phyloP scores from a whole-genome alignment of 1,140 invertebrate genomes.

The Orussus abietinus region DNA sequence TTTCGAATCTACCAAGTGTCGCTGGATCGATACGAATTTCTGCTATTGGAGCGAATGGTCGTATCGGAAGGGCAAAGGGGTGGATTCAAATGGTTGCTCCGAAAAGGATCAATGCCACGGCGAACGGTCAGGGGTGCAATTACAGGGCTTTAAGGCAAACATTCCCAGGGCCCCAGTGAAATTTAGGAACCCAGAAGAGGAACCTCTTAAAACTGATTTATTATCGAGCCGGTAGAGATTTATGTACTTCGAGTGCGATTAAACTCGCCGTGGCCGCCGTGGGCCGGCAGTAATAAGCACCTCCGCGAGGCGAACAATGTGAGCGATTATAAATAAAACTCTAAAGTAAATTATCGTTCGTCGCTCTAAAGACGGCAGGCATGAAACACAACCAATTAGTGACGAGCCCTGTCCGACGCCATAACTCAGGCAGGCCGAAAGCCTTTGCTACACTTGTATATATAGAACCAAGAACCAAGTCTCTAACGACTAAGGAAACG shows the following conservation, averaged over 20 bases:
- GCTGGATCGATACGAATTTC: no score
- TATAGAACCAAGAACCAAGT: no score
- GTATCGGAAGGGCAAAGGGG: neutral
- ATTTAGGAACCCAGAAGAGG: conserved; percentile 14
- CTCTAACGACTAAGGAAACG: no score
- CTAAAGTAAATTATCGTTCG: no score
- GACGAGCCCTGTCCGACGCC: no score
- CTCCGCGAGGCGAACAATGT: conserved; percentile 23
- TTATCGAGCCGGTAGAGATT: conserved; percentile 26
- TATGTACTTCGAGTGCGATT: conserved; percentile 26
- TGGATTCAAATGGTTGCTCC: neutral
- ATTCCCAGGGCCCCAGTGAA: conserved; percentile 5
- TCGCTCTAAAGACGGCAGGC: no score
- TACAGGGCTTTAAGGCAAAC: conserved; percentile 8
- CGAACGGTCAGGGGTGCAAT: conserved; percentile 7
- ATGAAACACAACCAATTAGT: no score
- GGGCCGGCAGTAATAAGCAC: conserved; percentile 22
- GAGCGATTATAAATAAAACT: conserved; percentile 24
- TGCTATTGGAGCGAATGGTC: neutral
- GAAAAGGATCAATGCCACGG: conserved; percentile 8
- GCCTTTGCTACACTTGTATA: no score
- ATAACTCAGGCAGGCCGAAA: no score
- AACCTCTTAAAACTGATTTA: conserved; percentile 35
- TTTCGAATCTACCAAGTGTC: no score
- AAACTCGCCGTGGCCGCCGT: conserved; percentile 14